Evolutionary conservation across 1,140 invertebrate genomes (phyloP).

Genomic region (Sesamia nonagrioides): DNA sequence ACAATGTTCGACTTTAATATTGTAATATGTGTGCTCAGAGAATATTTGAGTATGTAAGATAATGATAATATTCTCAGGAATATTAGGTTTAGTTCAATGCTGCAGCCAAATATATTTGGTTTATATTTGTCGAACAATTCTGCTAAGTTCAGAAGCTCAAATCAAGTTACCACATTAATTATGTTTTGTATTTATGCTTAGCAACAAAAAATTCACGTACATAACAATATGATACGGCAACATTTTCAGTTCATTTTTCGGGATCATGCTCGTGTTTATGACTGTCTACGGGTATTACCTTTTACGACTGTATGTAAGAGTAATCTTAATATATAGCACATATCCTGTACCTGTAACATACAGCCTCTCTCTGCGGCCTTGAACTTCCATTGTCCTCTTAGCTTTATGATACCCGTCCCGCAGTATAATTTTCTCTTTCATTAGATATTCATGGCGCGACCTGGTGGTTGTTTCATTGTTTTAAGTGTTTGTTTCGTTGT

Average conservation of each 20-base stretch:
- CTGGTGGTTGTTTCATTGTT: slow-evolving; percentile 36
- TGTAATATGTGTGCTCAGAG: not conserved
- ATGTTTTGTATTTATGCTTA: not conserved
- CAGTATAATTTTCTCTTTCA: slow-evolving; percentile 43
- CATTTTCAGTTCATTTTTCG: not conserved
- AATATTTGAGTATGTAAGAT: not conserved
- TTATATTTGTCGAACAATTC: not conserved
- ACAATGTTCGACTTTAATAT: not conserved
- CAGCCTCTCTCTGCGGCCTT: slow-evolving; percentile 22
- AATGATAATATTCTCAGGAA: not conserved
- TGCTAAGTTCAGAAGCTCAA: not conserved
- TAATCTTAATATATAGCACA: not conserved
- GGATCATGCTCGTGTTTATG: not conserved
- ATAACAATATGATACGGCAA: not conserved
- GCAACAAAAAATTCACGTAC: not conserved
- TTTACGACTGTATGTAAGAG: slow-evolving; percentile 7
- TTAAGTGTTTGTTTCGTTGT: slow-evolving; percentile 30
- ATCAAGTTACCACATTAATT: not conserved
- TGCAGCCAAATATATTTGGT: not conserved
- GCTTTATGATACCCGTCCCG: slow-evolving; percentile 9
- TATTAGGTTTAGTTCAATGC: not conserved
- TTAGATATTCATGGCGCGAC: slow-evolving; percentile 30
- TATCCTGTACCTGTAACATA: slow-evolving; percentile 16
- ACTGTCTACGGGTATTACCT: slow-evolving; percentile 13
- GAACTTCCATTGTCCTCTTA: slow-evolving; percentile 35